Conservation (phyloP, 2,797 vertebrate genomes). For the Carduelis carduelis region DNA sequence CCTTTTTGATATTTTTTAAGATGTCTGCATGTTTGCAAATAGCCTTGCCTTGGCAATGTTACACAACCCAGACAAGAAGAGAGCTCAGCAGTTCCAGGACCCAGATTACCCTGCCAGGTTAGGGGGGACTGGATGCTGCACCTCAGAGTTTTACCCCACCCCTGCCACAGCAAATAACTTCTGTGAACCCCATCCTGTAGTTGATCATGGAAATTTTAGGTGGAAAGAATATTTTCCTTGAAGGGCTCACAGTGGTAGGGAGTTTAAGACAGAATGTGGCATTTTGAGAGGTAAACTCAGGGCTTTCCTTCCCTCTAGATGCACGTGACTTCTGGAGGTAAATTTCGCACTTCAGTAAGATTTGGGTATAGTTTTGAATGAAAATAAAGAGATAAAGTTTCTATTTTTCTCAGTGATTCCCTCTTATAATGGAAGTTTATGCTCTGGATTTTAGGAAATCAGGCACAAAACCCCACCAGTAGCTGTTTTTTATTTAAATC, state of each 20-base stretch:
- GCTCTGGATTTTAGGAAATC: not conserved
- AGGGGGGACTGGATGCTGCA: not conserved
- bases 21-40: not conserved
- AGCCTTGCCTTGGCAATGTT: not conserved
- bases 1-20: not conserved
- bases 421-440: not conserved
- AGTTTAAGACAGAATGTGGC: not conserved
- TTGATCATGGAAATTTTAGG: not conserved
- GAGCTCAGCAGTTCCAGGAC: not conserved
- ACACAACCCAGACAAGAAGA: not conserved
- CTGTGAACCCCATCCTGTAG: not conserved
- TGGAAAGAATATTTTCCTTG: not conserved
- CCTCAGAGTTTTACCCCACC: not conserved
- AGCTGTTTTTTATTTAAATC: not conserved
- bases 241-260: not conserved
- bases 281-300: not conserved
- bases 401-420: not conserved
- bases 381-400: not conserved
- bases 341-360: not conserved
- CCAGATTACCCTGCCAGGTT: not conserved
- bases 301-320: not conserved
- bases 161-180: not conserved
- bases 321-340: not conserved
- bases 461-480: not conserved
- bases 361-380: not conserved